Base-by-base conservation (phyloP, 1,140 invertebrate genomes). In the Hestina assimilis region DNA sequence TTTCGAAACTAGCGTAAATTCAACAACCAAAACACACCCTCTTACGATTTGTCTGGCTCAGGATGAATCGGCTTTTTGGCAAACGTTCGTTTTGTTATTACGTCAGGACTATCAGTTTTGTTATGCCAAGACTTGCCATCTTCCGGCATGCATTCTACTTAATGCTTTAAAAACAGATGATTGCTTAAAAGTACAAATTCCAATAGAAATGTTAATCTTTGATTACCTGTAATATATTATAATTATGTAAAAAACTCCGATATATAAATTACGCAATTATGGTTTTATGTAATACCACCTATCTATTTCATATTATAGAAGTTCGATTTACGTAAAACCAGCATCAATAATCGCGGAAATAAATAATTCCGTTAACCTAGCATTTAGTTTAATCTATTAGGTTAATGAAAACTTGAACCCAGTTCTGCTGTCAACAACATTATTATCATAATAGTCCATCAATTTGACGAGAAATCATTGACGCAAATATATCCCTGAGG, bases 331-430 rank as follows among this genome's bases (percentile, higher is more conserved):
- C n/a, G n/a, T n/a, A n/a, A n/a, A n/a, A n/a, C n/a, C n/a, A n/a
- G n/a, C 40, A 48, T 59, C 9, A 38, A 29, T 20, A 46, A 56
- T 58, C 15, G 51, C 43, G 55, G 55, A 56, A 62, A 50, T 53
- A 7, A 53, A 31, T 48, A 47, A 53, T 59, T 53, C 57, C 50
- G 19, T 53, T 42, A 45, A 28, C 29, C 46, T 15, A 41, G 19
- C 51, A 31, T 17, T 42, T 14, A 50, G 26, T 52, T 58, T 67
- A 64, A 73, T 70, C 62, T 58, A 53, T 60, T 69, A 59, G 75
- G 72, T 80, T 72, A 79, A 78, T 69, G 66, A 66, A 66, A 76
- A 70, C 72, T 67, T 79, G 69, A 79, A 73, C 76, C 48, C 7
- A 58, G 59, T 42, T 29, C 31, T 26, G 43, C 40, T 40, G 48